Evolutionary conservation across 2,113 vertebrate genomes (phyloP).

Genomic region (Anthoscopus minutus): DNA sequence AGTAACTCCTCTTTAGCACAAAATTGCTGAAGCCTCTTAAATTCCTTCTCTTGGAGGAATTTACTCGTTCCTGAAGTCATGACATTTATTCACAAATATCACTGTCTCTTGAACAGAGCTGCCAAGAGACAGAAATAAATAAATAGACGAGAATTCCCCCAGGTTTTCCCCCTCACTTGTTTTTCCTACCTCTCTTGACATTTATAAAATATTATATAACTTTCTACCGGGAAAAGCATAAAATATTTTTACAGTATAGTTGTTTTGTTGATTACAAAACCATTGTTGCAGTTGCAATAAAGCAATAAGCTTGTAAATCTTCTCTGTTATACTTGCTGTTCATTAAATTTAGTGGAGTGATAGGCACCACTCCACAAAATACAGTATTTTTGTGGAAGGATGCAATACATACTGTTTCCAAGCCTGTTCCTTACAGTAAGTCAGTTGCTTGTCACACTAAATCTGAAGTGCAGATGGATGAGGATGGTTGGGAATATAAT

Average conservation of each 20-base stretch:
- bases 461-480: conserved; percentile 16
- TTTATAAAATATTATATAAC: conserved; percentile 37
- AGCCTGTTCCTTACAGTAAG: neutral
- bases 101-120: neutral
- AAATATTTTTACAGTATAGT: conserved; percentile 12
- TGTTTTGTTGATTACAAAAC: conserved; percentile 37
- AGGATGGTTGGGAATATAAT: neutral
- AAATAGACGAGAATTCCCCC: neutral
- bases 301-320: conserved; percentile 31
- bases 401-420: neutral
- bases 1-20: neutral
- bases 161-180: neutral
- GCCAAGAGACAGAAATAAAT: neutral
- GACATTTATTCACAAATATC: neutral
- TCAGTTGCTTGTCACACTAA: conserved; percentile 17
- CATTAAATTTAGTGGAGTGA: conserved; percentile 38
- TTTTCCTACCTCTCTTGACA: neutral
- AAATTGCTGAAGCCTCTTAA: neutral
- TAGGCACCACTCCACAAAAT: neutral
- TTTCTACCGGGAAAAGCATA: conserved; percentile 6
- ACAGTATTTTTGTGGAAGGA: neutral
- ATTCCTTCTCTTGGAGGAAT: neutral
- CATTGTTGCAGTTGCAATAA: neutral
- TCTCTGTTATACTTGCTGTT: neutral
- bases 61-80: neutral